Base-by-base conservation (phyloP, 2,113 vertebrate genomes). In the Podiceps cristatus region DNA sequence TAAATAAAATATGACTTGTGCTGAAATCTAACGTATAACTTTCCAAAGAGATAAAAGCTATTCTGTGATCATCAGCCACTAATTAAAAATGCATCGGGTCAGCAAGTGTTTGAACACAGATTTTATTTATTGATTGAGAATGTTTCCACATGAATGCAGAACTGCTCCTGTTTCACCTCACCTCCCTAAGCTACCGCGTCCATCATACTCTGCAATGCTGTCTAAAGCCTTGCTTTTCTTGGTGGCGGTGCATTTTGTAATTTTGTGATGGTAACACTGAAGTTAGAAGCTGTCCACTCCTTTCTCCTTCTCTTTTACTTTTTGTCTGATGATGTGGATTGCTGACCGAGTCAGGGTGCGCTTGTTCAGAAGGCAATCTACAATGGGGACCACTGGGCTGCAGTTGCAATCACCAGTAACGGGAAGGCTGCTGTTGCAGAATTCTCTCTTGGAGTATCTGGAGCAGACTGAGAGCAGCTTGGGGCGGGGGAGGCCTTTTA, bases 51-150 rank as follows among this genome's bases (percentile, higher is more conserved):
- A 89, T 74, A 84, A 95, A 93, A 96, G 89, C 93, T 88, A 33
- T 60, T 83, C 80, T 67, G 55, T 91, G 55, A 95, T 92, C 64
- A 91, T 45, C 55, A 73, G 55, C 42, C 71, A 74, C 72, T 77
- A 91, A 95, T 95, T 89, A 96, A 97, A 96, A 95, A 96, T 95
- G 76, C 59, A 95, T 86, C 5, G 1, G 88, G 82, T 58, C 91
- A 88, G 82, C 91, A 95, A 95, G 78, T n/a, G 18, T 74, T 86
- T 86, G 72, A 86, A 74, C 25, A 69, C 23, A 42, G 28, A 28
- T 74, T 74, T 84, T 69, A 62, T 86, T 90, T 88, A 95, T 91
- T 42, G 64, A 91, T 66, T 66, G 13, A 6, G 7, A 85, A 55
- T 13, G 25, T 62, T 81, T 80, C 67, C 78, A 53, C 59, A 42